Evolutionary conservation across 37 sponge, comb jelly and placozoan species (phyloP).

Genomic region (Spongilla lacustris): DNA sequence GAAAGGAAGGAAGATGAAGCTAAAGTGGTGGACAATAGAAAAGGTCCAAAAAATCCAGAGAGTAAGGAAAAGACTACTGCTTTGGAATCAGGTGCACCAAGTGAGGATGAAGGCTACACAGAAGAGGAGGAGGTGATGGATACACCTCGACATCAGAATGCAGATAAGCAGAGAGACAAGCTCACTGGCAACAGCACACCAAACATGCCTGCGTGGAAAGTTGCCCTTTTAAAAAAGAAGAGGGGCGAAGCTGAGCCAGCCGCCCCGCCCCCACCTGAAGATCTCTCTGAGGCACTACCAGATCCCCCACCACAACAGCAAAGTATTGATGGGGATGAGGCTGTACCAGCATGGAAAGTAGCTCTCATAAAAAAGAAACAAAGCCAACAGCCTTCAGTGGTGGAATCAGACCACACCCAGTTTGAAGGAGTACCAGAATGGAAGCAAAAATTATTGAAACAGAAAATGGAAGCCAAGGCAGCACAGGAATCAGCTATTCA

Average conservation of each 20-base stretch:
- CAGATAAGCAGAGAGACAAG: no score
- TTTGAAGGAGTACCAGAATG: constrained; percentile 62
- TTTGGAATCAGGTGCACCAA: neutral
- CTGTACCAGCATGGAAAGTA: constrained; percentile 78
- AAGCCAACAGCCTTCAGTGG: neutral
- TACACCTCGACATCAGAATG: neutral
- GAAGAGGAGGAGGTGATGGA: neutral
- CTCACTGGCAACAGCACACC: neutral
- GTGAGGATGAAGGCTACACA: constrained; percentile 2
- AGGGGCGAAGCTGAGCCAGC: neutral
- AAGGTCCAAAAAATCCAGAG: neutral
- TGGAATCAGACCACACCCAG: no score
- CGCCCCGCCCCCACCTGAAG: neutral
- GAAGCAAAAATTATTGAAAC: constrained; percentile 75
- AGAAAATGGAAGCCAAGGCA: constrained; percentile 48
- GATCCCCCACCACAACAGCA: neutral
- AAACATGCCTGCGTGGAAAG: constrained; percentile 78
- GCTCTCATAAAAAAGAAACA: constrained; percentile 59
- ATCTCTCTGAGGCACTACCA: neutral
- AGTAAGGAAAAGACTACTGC: neutral
- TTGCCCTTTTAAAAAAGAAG: constrained; percentile 51
- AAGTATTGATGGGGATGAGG: constrained; percentile 12
- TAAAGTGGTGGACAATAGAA: neutral
- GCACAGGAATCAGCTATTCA: constrained; percentile 10
- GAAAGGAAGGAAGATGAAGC: neutral